These are phyloP conservation scores for Halcyon senegalensis DNA, from an alignment of 2,113 vertebrate genomes.

Conservation along the genomic window DNA sequence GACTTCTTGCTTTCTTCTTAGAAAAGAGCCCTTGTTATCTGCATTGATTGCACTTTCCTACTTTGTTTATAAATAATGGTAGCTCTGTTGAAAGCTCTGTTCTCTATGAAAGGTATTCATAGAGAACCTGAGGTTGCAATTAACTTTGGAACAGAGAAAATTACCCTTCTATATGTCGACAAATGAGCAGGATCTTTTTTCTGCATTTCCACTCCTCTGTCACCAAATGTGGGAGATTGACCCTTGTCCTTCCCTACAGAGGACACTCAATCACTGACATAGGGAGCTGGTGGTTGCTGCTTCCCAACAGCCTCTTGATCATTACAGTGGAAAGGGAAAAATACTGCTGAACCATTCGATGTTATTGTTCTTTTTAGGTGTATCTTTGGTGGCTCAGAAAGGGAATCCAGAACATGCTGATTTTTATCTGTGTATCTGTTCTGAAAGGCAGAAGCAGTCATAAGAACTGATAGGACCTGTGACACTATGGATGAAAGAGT, in stretches of 20 bases:
- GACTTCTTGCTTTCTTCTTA: constrained; percentile 6
- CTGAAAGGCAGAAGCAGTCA: background rate
- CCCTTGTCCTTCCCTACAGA: background rate
- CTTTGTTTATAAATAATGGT: background rate
- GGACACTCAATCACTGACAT: rapidly evolving
- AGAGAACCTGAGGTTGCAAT: background rate
- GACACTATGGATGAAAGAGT: background rate
- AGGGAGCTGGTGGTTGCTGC: background rate
- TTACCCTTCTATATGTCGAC: background rate
- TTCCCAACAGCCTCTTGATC: background rate
- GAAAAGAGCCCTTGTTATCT: background rate
- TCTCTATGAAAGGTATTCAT: background rate
- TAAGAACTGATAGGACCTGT: background rate
- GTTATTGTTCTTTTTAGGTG: background rate
- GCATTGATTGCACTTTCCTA: background rate
- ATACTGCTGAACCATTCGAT: background rate
- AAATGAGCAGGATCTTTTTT: background rate
- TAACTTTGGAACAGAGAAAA: background rate
- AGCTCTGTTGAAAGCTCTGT: background rate
- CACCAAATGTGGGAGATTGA: background rate
- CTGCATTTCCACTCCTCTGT: background rate
- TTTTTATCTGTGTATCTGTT: background rate
- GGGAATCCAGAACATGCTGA: background rate
- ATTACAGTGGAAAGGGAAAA: background rate
- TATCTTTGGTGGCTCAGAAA: background rate